Evolutionary conservation across 2,113 vertebrate genomes (phyloP).

Genomic region (Platichthys flesus): DNA sequence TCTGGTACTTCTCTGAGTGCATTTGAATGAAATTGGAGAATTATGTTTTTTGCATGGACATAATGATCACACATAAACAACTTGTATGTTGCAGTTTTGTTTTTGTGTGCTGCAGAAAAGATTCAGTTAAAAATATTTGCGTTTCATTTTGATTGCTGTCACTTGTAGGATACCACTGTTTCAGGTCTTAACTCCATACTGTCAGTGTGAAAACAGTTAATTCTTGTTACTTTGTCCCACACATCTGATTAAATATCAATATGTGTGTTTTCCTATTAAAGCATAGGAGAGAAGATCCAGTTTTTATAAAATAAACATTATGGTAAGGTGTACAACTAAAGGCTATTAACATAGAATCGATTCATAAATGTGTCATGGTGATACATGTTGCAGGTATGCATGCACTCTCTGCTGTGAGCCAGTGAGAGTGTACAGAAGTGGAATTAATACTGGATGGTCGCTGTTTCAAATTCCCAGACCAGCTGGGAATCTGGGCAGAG

Average conservation of each 20-base stretch:
- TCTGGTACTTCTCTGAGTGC: not conserved
- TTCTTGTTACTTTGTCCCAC: not conserved
- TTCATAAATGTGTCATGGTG: not conserved
- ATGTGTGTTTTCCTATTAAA: not conserved
- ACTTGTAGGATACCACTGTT: not conserved
- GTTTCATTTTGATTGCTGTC: not conserved
- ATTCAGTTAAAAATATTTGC: conserved; percentile 1
- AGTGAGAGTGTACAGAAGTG: conserved; percentile 40
- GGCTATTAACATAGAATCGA: not conserved
- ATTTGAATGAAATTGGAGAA: conserved; percentile 1
- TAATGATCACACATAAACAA: not conserved
- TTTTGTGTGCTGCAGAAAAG: conserved; percentile 3
- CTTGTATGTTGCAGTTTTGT: not conserved
- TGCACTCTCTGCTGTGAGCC: conserved; percentile 1
- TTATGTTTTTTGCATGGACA: not conserved
- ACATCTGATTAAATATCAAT: not conserved
- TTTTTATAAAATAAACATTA: conserved; percentile 20
- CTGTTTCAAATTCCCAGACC: conserved; percentile 52
- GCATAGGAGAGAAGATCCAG: not conserved
- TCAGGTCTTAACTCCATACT: not conserved
- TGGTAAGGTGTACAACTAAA: not conserved
- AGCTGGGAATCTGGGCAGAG: conserved; percentile 52
- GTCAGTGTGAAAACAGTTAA: not conserved
- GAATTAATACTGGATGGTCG: conserved; percentile 40
- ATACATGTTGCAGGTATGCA: conserved; percentile 3